These are phyloP conservation scores for Tetranychus cinnabarinus DNA, from an alignment of 1,140 invertebrate species.

Conservation along the genomic window DNA sequence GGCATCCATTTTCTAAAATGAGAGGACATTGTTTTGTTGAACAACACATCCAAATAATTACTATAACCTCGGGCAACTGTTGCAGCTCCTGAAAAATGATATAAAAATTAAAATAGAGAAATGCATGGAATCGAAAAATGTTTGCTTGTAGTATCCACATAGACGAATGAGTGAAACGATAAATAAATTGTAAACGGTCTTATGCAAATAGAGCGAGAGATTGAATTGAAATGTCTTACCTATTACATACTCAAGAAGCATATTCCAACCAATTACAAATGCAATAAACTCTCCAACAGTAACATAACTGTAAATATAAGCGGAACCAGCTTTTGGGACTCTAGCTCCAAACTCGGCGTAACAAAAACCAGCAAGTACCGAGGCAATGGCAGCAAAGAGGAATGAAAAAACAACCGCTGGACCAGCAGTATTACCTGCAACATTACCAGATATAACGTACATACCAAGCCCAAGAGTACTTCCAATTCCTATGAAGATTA, in stretches of 20 bases:
- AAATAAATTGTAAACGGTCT: too few relatives aligned
- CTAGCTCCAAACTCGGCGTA: conserved; percentile 80
- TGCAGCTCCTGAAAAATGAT: conserved; percentile 40
- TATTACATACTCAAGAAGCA: conserved; percentile 69
- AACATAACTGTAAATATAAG: conserved; percentile 48
- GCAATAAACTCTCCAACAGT: conserved; percentile 47
- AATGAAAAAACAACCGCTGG: conserved; percentile 49
- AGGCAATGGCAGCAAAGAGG: conserved; percentile 65
- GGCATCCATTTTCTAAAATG: conserved; percentile 37
- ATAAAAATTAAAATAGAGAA: background rate
- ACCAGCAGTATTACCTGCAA: conserved; percentile 55
- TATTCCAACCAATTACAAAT: conserved; percentile 54
- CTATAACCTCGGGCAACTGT: conserved; percentile 73
- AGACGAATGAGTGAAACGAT: too few relatives aligned
- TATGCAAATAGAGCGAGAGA: too few relatives aligned
- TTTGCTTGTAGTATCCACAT: background rate
- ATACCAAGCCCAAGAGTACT: conserved; percentile 69
- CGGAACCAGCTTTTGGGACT: conserved; percentile 48
- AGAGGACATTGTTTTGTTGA: conserved; percentile 40
- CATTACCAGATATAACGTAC: conserved; percentile 63
- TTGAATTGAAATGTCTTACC: conserved; percentile 16
- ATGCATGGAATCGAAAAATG: background rate
- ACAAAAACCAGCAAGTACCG: conserved; percentile 38
- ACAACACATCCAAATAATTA: conserved; percentile 60
- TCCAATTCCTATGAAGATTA: conserved; percentile 34